These are phyloP conservation scores for Lasioglossum figueresi DNA, from an alignment of 2,888 invertebrate genomes.

Conservation along the genomic window DNA sequence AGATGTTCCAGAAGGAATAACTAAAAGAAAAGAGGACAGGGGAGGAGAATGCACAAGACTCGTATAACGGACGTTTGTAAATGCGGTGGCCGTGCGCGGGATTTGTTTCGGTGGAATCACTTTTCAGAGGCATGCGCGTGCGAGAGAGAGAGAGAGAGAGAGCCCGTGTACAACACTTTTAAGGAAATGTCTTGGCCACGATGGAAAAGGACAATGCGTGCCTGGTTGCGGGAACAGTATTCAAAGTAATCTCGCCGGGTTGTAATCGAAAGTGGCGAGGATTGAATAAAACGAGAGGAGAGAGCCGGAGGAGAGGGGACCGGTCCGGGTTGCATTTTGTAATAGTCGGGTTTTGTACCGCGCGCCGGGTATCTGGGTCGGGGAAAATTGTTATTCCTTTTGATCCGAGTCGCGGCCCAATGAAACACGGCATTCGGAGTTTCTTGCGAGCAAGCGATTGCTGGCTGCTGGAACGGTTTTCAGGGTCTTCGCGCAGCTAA, in stretches of 20 bases:
- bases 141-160: not conserved
- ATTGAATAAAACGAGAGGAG: slow-evolving; percentile 60
- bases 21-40: slow-evolving; percentile 14
- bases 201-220: slow-evolving; percentile 26
- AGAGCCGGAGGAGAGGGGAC: not conserved
- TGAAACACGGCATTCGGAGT: slow-evolving; percentile 21
- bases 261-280: slow-evolving; percentile 51
- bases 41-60: slow-evolving; percentile 41
- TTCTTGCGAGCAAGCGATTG: slow-evolving; percentile 22
- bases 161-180: slow-evolving; percentile 56
- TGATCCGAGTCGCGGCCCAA: slow-evolving; percentile 47
- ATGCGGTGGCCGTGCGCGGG: slow-evolving; percentile 53
- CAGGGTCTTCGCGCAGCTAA: not conserved
- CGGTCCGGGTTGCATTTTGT: slow-evolving; percentile 35
- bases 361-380: slow-evolving; percentile 59
- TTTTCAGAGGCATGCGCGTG: slow-evolving; percentile 26
- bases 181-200: slow-evolving; percentile 58
- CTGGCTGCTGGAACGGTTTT: slow-evolving; percentile 21
- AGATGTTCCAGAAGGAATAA: slow-evolving; percentile 49
- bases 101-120: slow-evolving; percentile 44
- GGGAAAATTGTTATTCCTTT: slow-evolving; percentile 62
- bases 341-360: slow-evolving; percentile 30
- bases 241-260: slow-evolving; percentile 44
- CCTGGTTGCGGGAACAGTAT: slow-evolving; percentile 29
- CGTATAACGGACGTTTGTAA: slow-evolving; percentile 57